Base-by-base conservation (phyloP, 2,113 vertebrate genomes). In the Syngnathus scovelli region DNA sequence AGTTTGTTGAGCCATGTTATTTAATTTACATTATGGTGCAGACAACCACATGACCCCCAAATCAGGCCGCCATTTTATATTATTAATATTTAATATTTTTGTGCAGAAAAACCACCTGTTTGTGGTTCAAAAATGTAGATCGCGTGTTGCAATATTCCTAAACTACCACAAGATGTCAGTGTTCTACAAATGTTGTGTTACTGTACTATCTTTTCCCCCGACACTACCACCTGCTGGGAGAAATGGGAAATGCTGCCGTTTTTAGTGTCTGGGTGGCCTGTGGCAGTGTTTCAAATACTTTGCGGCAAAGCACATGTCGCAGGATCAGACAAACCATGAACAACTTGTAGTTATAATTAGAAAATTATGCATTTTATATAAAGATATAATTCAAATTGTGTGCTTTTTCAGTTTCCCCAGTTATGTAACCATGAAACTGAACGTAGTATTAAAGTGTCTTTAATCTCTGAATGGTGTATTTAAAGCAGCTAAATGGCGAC, bases 91-190 rank as follows among this genome's bases (percentile, higher is more conserved):
- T 21, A 41, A 3, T 61, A 27, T 23, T 61, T 39, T 21, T 13
- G 37, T 61, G 4, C 7, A n/a, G 12, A 39, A 37, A 46, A 46
- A 46, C 2, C 19, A 16, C 15, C 56, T 37, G 16, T 23, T 44
- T 43, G 21, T 27, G 13, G 5, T 27, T 44, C 21, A 27, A n/a
- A 43, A 7, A 23, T 16, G 27, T 11, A 23, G 4, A 6, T 58
- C 16, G 6, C 7, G 41, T 27, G 21, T n/a, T 82, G 84, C 43
- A 78, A 48, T 73, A n/a, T 38, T 54, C 4, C 1, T 4, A 19
- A 59, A 6, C 39, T 1, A 11, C 80, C 87, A 81, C 72, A 64
- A 84, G 87, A 71, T 83, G 87, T 82, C 86, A 82, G 71, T 76
- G 62, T 69, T 77, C 56, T 43, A 80, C 62, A 71, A 67, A 19